Base-by-base conservation (phyloP, 2,888 invertebrate genomes). In the Acanthosepion pharaonis region DNA sequence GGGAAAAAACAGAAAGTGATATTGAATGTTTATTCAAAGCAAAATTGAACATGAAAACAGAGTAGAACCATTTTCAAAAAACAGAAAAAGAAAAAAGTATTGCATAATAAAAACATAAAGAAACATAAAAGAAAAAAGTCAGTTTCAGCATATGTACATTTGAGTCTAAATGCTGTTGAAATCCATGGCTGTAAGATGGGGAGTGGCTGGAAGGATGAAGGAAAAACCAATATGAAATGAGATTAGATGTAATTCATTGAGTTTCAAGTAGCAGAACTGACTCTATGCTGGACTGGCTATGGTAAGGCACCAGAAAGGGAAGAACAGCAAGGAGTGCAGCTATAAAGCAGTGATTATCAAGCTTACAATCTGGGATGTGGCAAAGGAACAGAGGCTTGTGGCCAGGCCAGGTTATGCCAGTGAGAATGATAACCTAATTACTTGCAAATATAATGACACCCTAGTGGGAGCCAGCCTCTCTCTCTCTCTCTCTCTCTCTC, bases 341-440 rank as follows among this genome's bases (percentile, higher is more conserved):
- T 33, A 78, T 78, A n/a, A 78, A 78, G n/a, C 78, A 78, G 78
- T 78, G n/a, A n/a, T 78, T 78, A 78, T 78, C 78, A 33, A 78
- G 78, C 33, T 78, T 78, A 78, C 78, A 78, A 78, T 78, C 78
- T 78, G 78, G 78, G 78, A 15, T 78, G 78, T 78, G 78, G 78
- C 78, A 78, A 78, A n/a, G 78, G n/a, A 78, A 78, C n/a, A 78
- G 78, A n/a, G n/a, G 78, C 15, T 78, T 78, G 78, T 78, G 78
- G 78, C 78, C 78, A 78, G 78, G 78, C 78, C 78, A 78, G 78
- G n/a, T n/a, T 78, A 78, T 78, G 78, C 78, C 78, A 78, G 78
- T n/a, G 78, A 78, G 78, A n/a, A 78, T 78, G 78, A 78, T 78
- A 78, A 78, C 78, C 78, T 78, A 78, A 78, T 78, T 78, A 78